These are phyloP conservation scores for Baccha elongata DNA, from an alignment of 2,888 invertebrate genomes.

Conservation along the genomic window DNA sequence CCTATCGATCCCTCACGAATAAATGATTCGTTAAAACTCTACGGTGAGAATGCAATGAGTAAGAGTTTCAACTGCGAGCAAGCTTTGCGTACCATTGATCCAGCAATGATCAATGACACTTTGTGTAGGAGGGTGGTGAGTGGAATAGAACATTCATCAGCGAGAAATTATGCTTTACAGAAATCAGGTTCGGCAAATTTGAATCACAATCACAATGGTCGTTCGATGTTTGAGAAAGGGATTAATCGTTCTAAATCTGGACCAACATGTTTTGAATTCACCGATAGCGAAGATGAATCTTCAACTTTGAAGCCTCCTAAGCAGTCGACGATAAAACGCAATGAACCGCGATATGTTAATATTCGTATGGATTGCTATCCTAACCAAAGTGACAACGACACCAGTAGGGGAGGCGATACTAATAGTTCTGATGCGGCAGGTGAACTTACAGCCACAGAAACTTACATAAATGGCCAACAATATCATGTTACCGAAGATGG, in stretches of 20 bases:
- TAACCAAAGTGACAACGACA: conserved; percentile 79
- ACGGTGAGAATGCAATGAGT: conserved; percentile 82
- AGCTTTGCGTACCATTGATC: conserved; percentile 80
- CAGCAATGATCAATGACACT: conserved; percentile 80
- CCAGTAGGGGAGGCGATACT: conserved; percentile 78
- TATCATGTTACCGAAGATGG: conserved; percentile 83
- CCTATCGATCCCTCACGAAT: conserved; percentile 83
- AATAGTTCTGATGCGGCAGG: conserved; percentile 60
- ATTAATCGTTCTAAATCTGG: conserved; percentile 83
- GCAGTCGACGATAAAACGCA: conserved; percentile 80
- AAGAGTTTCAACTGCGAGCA: conserved; percentile 82
- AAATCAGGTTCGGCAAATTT: conserved; percentile 79
- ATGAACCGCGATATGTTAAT: conserved; percentile 80
- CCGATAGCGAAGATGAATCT: conserved; percentile 80
- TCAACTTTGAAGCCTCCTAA: conserved; percentile 79
- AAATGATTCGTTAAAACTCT: conserved; percentile 82
- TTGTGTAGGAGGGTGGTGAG: conserved; percentile 77
- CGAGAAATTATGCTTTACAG: conserved; percentile 79
- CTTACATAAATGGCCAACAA: conserved; percentile 74
- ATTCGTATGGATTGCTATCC: conserved; percentile 82
- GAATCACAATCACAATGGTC: conserved; percentile 75
- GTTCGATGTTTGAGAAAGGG: conserved; percentile 79
- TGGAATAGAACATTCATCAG: conserved; percentile 76
- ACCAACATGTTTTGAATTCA: conserved; percentile 81
- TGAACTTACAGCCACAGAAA: conserved; percentile 79